Base-by-base conservation (phyloP, 2,797 vertebrate genomes). In the Perodicticus potto region DNA sequence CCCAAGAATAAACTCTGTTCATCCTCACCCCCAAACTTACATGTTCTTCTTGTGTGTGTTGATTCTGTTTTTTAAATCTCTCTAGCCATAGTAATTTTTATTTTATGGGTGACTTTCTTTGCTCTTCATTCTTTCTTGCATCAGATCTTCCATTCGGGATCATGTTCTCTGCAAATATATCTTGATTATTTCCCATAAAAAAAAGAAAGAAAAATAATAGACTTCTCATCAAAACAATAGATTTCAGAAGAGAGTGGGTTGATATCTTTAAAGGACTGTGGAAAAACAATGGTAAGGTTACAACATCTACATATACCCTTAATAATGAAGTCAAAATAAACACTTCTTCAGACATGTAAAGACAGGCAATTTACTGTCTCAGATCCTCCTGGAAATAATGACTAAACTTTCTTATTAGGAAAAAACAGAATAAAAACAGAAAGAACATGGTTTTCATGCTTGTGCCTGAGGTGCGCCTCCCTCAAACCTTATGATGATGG, bases 291-390 rank as follows among this genome's bases (percentile, higher is more conserved):
- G 19, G 40, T 34, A 53, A 63, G 6, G 13, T 53, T 57, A 86
- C 43, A 73, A 86, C 37, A 83, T 83, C 13, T 76, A 34, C 74
- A 23, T 91, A 13, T 61, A 40, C 9, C 4, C 61, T 69, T 74
- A 92, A n/a, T 55, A 69, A 57, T 57, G 61, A 77, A 77, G 29
- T 45, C 29, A 85, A 86, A 92, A 92, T 34, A 86, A 76, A 65
- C 45, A 40, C n/a, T 83, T 72, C 67, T 74, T 77, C 17, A 69
- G 16, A 86, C 37, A 69, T 22, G 67, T 86, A 69, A 77, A 92
- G 82, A 76, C 59, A 77, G 12, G 17, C 11, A 91, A 45, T 82
- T 73, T 83, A 45, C 67, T 49, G 11, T 76, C 32, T 78, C 53
- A 91, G 55, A 74, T 37, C 27, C 25, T 92, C 22, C n/a, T 7